phyloP scores from a whole-genome alignment of 1,140 invertebrate genomes.

The Pissodes strobi region DNA sequence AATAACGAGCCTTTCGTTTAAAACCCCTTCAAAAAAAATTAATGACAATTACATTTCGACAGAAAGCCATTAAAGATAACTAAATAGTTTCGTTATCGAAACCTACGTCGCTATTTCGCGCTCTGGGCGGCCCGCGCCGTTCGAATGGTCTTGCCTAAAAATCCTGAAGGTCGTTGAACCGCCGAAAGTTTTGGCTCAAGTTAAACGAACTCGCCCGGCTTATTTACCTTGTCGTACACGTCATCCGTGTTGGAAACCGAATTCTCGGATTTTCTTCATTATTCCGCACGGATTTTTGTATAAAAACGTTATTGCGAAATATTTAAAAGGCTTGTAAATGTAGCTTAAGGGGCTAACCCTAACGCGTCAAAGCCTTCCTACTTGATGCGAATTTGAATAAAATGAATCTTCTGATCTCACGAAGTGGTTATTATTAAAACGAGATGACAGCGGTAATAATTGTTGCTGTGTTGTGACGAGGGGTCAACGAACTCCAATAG shows the following conservation, averaged over 20 bases:
- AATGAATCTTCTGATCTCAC: too few relatives aligned
- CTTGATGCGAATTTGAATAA: too few relatives aligned
- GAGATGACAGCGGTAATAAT: constrained; percentile 16
- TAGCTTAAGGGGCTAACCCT: too few relatives aligned
- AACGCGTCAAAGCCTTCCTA: too few relatives aligned
- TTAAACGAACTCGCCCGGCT: constrained; percentile 25
- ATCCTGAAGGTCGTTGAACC: constrained; percentile 30
- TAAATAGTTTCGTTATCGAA: not conserved
- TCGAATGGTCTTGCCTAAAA: constrained; percentile 11
- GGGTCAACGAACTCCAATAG: constrained; percentile 37
- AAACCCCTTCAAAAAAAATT: not conserved
- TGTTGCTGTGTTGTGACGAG: constrained; percentile 28
- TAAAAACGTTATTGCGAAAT: too few relatives aligned
- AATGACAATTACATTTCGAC: too few relatives aligned
- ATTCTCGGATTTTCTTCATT: not conserved
- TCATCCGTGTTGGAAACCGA: constrained; percentile 5
- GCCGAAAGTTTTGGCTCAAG: constrained; percentile 29
- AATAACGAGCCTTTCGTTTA: too few relatives aligned
- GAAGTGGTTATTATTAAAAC: constrained; percentile 16
- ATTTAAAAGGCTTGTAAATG: too few relatives aligned
- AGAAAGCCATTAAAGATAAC: not conserved
- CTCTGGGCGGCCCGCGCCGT: not conserved
- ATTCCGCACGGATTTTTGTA: too few relatives aligned
- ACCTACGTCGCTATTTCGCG: not conserved
- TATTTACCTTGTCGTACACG: constrained; percentile 26